A percentile compares a stretch with the other conserved stretches of the same genome.
Evolutionary conservation across 2,888 invertebrate genomes (phyloP).

Genomic region (Baccha elongata): DNA sequence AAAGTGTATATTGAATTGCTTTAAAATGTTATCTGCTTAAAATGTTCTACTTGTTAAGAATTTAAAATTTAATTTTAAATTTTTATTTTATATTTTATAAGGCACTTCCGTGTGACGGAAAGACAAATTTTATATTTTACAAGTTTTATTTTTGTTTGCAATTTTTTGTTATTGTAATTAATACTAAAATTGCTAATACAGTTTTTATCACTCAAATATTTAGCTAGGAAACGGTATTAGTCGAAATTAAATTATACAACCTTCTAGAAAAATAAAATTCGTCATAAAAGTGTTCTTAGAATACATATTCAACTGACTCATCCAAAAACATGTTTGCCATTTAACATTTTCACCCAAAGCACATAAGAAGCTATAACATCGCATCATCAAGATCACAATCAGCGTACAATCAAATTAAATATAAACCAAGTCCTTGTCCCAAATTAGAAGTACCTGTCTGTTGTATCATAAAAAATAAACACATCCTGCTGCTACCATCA

Average conservation of each 20-base stretch:
- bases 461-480: constrained; percentile 31
- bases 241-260: no score
- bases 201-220: constrained; percentile 12
- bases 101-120: constrained; percentile 83
- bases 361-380: not conserved
- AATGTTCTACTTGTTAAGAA: constrained; percentile 29
- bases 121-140: constrained; percentile 74
- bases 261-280: no score
- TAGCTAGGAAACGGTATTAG: constrained; percentile 1
- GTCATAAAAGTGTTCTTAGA: not conserved
- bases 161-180: not conserved
- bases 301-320: constrained; percentile 10
- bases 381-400: constrained; percentile 37
- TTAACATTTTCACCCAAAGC: not conserved
- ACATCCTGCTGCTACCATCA: constrained; percentile 51
- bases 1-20: constrained; percentile 67
- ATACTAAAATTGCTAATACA: constrained; percentile 9
- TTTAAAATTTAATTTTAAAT: constrained; percentile 30
- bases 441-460: constrained; percentile 43
- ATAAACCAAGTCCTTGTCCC: constrained; percentile 50
- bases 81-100: constrained; percentile 75
- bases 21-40: constrained; percentile 42
- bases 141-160: not conserved
- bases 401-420: constrained; percentile 56
- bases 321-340: not conserved